Conservation (phyloP, 2,888 invertebrate species). For the Ethmia dodecea region DNA sequence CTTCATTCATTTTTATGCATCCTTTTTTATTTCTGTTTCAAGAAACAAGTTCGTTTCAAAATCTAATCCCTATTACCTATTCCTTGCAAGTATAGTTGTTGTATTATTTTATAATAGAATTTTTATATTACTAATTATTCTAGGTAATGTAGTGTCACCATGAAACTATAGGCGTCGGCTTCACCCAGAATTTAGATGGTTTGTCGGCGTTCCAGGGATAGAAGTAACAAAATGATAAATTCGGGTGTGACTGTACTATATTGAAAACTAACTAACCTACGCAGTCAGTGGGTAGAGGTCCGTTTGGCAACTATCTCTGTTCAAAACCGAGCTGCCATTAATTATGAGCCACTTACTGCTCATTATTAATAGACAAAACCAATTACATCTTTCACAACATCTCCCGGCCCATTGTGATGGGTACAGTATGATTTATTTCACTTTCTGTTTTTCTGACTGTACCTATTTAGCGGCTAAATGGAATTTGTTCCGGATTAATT, state of each 20-base stretch:
- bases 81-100: too few species aligned
- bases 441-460: slow-evolving; percentile 36
- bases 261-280: slow-evolving; percentile 35
- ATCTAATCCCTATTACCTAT: too few species aligned
- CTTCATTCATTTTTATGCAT: slow-evolving; percentile 27
- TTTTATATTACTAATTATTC: too few species aligned
- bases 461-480: slow-evolving; percentile 19
- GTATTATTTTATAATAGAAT: too few species aligned
- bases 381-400: slow-evolving; percentile 50
- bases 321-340: slow-evolving; percentile 45
- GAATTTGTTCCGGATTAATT: slow-evolving; percentile 6
- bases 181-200: too few species aligned
- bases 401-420: slow-evolving; percentile 18
- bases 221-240: too few species aligned
- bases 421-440: slow-evolving; percentile 48
- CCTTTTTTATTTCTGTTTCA: too few species aligned
- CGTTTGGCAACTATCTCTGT: slow-evolving; percentile 35
- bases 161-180: too few species aligned
- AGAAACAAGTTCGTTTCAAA: too few species aligned
- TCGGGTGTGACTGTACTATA: too few species aligned
- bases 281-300: slow-evolving; percentile 57
- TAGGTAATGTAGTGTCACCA: too few species aligned
- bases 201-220: too few species aligned
- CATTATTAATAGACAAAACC: slow-evolving; percentile 67
- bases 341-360: slow-evolving; percentile 61